Evolutionary conservation across 2,888 invertebrate species (phyloP), one percentile per base, ranked within the genome.

Genomic region (Oxyscelio sp.): DNA sequence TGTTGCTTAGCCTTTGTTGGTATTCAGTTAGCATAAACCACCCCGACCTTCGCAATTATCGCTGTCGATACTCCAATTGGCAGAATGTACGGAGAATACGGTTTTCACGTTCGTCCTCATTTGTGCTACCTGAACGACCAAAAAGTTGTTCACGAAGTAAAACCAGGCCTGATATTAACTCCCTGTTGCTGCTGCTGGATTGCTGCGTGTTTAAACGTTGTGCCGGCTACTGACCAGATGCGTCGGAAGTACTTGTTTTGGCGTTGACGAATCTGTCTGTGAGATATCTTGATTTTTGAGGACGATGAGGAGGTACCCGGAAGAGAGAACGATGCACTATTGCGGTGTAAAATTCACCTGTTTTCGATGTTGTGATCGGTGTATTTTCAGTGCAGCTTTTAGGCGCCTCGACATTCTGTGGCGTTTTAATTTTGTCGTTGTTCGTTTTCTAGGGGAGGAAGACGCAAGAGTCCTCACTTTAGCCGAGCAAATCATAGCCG

Each of bases 401-500:
- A 54, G 70, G 75, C 84, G 85, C 75, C 85, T 89, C 87, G 90
- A 86, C 89, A 87, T 90, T 90, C 89, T 89, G 88, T 89, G 91
- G 90, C 90, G 89, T 89, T 91, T 88, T 88, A 90, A 85, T 88
- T 86, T 91, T 90, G 82, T 89, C 90, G 27, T 54, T 56, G 15
- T 0, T 50, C 27, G 6, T 91, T 92, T 93, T 96, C 94, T 96
- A 97, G 98, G 98, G 97, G 98, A 98, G 94, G 98, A 98, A 95
- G 98, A 98, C 95, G 97, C 97, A 91, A 96, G 98, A 92, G 98
- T 98, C 87, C 96, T 98, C 91, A 98, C 98, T 73, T 95, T 99
- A 92, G 99, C 99, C 70, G 99, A 99, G 94, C 99, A 99, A 95
- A 99, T 99, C 90, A 99, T 99, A 92, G 99, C 99, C 70, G 99